Evolutionary conservation across 2,797 vertebrate species (phyloP).

Genomic region (Delichon dasypus): DNA sequence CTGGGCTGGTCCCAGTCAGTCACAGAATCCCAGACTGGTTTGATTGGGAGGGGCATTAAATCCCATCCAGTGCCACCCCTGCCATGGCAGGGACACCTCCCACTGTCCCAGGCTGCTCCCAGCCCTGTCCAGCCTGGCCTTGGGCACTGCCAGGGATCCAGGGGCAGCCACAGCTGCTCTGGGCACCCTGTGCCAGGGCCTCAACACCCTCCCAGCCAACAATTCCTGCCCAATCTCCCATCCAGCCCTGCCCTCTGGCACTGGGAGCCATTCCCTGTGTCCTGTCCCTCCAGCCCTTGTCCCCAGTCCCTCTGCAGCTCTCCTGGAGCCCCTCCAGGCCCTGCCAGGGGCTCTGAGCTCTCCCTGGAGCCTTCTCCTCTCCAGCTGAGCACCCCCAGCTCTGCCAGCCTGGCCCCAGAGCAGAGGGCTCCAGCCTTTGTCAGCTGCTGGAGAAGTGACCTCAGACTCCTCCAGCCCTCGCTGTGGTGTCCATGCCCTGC

Average conservation of each 20-base stretch:
- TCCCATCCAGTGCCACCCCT: fast-evolving
- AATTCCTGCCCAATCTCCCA: neutral
- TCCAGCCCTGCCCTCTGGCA: neutral
- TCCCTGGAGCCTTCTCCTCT: too few species aligned
- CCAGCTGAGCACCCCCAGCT: neutral
- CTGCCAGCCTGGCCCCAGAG: neutral
- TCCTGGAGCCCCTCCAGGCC: too few species aligned
- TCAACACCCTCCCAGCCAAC: neutral
- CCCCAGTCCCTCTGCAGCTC: too few species aligned
- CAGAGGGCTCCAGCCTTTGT: neutral
- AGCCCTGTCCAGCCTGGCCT: neutral
- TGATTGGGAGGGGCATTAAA: neutral
- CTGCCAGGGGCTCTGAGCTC: too few species aligned
- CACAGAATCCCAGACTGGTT: neutral
- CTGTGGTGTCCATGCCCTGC: neutral
- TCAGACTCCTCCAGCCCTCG: fast-evolving
- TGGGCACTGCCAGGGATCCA: neutral
- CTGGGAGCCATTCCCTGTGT: too few species aligned
- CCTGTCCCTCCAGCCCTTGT: too few species aligned
- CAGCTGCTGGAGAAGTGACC: neutral
- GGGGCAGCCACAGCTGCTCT: neutral
- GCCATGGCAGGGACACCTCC: neutral
- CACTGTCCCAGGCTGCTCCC: neutral
- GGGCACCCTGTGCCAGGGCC: neutral
- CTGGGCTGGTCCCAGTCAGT: neutral